Conservation (phyloP, 2,888 invertebrate species). For the Hypomecis atomaria region DNA sequence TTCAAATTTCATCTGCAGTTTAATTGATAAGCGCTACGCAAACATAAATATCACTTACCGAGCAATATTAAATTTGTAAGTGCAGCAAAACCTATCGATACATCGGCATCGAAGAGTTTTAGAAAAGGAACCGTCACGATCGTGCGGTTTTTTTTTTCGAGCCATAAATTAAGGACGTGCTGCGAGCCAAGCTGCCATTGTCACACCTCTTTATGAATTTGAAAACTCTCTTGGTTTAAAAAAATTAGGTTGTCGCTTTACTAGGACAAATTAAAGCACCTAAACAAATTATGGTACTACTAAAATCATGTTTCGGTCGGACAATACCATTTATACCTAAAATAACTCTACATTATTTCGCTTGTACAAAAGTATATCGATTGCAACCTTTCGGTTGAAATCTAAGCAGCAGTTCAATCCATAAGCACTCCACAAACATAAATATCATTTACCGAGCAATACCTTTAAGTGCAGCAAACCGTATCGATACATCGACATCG, state of each 20-base stretch:
- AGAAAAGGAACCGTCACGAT: slow-evolving; percentile 41
- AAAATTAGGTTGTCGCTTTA: too few species aligned
- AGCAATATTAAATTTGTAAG: slow-evolving; percentile 31
- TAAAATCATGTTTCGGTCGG: too few species aligned
- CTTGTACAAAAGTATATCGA: background rate
- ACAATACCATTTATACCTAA: too few species aligned
- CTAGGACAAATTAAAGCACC: too few species aligned
- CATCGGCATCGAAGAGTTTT: slow-evolving; percentile 16
- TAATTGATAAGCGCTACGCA: slow-evolving; percentile 14
- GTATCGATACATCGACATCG: slow-evolving; percentile 24
- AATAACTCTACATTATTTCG: too few species aligned
- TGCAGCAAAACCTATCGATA: slow-evolving; percentile 28
- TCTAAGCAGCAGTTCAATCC: background rate
- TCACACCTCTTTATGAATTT: too few species aligned
- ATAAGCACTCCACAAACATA: slow-evolving; percentile 19
- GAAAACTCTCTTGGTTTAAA: too few species aligned
- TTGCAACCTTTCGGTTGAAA: background rate
- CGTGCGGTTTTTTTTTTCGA: slow-evolving; percentile 53
- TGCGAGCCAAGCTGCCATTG: too few species aligned
- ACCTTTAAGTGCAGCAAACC: slow-evolving; percentile 28
- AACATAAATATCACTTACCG: slow-evolving; percentile 11
- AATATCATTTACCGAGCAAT: slow-evolving; percentile 16
- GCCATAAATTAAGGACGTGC: slow-evolving; percentile 39
- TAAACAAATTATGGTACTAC: too few species aligned
- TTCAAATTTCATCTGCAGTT: background rate